Conservation (phyloP, 2,113 vertebrate genomes). For the Scomber colias region DNA sequence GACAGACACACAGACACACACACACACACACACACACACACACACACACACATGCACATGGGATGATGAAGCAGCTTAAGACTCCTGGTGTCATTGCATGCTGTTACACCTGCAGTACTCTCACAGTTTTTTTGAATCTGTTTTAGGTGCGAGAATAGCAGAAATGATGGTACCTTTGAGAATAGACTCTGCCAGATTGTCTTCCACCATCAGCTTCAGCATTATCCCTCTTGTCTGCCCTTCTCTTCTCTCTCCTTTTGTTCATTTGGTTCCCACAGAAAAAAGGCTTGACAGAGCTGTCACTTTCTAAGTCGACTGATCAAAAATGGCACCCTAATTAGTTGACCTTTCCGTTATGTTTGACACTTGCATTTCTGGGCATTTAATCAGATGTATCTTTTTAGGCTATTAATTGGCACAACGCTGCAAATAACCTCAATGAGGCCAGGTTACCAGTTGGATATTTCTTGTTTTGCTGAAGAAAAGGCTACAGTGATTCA, state of each 20-base stretch:
- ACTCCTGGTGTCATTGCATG: conserved; percentile 11
- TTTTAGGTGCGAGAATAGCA: conserved; percentile 1
- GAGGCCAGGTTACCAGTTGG: conserved; percentile 13
- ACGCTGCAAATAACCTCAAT: conserved; percentile 40
- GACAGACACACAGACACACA: too few relatives aligned
- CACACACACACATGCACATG: conserved; percentile 2
- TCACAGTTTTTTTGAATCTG: conserved; percentile 40
- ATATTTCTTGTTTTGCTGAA: conserved; percentile 37
- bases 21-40: neutral
- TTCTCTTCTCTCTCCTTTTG: neutral
- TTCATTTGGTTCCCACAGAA: conserved; percentile 22
- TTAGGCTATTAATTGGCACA: conserved; percentile 51
- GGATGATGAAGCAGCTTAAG: conserved; percentile 7
- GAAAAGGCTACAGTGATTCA: conserved; percentile 29
- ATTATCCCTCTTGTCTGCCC: conserved; percentile 21
- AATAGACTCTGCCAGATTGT: conserved; percentile 29
- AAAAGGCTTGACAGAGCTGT: conserved; percentile 16
- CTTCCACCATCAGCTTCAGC: conserved; percentile 48
- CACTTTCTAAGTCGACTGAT: conserved; percentile 34
- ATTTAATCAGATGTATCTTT: conserved; percentile 16
- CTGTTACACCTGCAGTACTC: conserved; percentile 37
- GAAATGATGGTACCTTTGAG: conserved; percentile 35
- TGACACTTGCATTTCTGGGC: conserved; percentile 23
- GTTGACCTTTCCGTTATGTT: conserved; percentile 27
- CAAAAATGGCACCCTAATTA: conserved; percentile 45